Percentiles rank a stretch among this genome's conserved stretches.
These are phyloP conservation scores for Odontamblyopus rebecca DNA, from an alignment of 2,797 vertebrate genomes.

Conservation along the genomic window DNA sequence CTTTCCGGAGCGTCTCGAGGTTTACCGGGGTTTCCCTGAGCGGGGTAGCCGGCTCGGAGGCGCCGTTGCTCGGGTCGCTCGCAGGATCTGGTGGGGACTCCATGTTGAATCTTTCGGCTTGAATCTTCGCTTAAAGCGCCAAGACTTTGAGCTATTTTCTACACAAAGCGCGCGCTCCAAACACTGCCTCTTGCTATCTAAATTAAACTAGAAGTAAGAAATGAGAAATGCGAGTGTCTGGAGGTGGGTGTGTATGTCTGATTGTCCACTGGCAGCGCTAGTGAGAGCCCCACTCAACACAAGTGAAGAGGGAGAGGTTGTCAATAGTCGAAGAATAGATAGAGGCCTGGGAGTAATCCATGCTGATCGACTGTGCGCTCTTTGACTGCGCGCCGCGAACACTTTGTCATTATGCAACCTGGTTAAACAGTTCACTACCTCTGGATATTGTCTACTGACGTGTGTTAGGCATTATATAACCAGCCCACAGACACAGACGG, in stretches of 20 bases:
- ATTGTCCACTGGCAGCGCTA: slow-evolving; percentile 93
- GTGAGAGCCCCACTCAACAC: slow-evolving; percentile 82
- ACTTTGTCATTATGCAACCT: neutral
- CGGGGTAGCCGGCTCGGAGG: slow-evolving; percentile 90
- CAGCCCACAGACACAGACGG: neutral
- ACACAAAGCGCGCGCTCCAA: slow-evolving; percentile 84
- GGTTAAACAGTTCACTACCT: slow-evolving; percentile 6
- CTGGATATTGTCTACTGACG: neutral
- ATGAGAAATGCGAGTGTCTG: slow-evolving; percentile 86
- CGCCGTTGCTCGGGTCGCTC: slow-evolving; percentile 92
- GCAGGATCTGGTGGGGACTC: slow-evolving; percentile 96
- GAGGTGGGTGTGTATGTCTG: slow-evolving; percentile 86
- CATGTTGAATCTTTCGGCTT: slow-evolving; percentile 84
- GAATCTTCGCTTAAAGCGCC: slow-evolving; percentile 60
- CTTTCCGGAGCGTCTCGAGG: slow-evolving; percentile 92
- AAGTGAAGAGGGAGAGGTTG: slow-evolving; percentile 80
- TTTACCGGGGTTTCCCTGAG: slow-evolving; percentile 90
- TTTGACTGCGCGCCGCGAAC: slow-evolving; percentile 20
- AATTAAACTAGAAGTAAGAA: slow-evolving; percentile 93
- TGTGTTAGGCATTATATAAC: neutral
- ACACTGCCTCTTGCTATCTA: slow-evolving; percentile 86
- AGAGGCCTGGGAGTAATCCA: slow-evolving; percentile 71
- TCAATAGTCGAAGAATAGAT: slow-evolving; percentile 84
- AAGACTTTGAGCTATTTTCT: slow-evolving; percentile 81
- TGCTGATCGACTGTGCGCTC: slow-evolving; percentile 54